Conservation (phyloP, 2,113 vertebrate genomes). For the Bostrychus sinensis region DNA sequence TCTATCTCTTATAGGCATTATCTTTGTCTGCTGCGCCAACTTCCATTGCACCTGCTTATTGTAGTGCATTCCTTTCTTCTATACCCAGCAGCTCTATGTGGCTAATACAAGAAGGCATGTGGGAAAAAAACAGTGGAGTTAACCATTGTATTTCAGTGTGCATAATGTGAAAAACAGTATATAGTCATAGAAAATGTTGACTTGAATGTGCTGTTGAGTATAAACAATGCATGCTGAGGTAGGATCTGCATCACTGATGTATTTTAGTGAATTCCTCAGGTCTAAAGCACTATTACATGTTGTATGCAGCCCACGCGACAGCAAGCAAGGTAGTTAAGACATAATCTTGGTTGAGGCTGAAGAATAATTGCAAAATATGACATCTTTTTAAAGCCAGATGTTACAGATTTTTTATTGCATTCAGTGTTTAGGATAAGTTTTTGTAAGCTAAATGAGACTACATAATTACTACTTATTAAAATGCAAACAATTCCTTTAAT, state of each 20-base stretch:
- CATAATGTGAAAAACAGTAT: too few species aligned
- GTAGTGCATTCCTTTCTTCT: too few species aligned
- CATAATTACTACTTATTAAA: too few species aligned
- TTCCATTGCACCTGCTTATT: neutral
- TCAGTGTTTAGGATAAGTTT: too few species aligned
- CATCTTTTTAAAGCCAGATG: too few species aligned
- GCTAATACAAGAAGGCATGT: too few species aligned
- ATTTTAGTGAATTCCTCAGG: neutral
- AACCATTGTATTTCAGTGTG: neutral
- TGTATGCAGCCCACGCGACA: neutral
- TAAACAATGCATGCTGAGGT: neutral
- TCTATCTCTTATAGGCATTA: neutral
- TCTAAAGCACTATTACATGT: neutral
- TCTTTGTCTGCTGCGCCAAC: neutral
- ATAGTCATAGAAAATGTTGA: too few species aligned
- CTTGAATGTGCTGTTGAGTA: conserved; percentile 14
- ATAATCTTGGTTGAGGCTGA: neutral
- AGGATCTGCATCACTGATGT: neutral
- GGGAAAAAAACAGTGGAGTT: conserved; percentile 20
- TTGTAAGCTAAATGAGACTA: too few species aligned
- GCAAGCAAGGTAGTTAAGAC: neutral
- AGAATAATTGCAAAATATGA: too few species aligned
- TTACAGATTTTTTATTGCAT: too few species aligned
- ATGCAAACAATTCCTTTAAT: too few species aligned
- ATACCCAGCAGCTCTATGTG: too few species aligned